These are phyloP conservation scores for Speoplatyrhinus poulsoni DNA, from an alignment of 2,113 vertebrate genomes.

Conservation along the genomic window DNA sequence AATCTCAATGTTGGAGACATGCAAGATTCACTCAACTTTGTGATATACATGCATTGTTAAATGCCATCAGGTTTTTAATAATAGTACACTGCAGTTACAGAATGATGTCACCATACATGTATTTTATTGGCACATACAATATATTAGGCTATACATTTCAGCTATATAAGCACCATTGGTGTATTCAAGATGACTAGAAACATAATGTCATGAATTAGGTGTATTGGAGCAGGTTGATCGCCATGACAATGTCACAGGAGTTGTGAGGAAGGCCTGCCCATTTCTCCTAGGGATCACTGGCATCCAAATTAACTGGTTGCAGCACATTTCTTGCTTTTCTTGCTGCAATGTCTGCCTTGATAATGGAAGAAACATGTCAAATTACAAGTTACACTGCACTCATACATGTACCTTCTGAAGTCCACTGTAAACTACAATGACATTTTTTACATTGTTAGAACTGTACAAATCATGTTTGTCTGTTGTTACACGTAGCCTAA, in stretches of 20 bases:
- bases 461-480: too few relatives aligned
- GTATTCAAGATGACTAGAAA: background rate
- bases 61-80: background rate
- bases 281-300: conserved; percentile 69
- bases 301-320: conserved; percentile 71
- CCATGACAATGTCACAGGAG: conserved; percentile 71
- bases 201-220: conserved; percentile 67
- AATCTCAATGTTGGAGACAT: background rate
- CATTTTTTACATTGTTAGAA: too few relatives aligned
- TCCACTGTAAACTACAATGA: background rate
- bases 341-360: conserved; percentile 70
- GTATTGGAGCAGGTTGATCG: conserved; percentile 75
- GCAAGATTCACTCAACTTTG: background rate
- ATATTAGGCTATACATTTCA: too few relatives aligned
- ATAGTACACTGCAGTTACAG: background rate
- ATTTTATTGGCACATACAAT: too few relatives aligned
- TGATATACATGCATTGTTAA: background rate
- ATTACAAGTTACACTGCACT: background rate
- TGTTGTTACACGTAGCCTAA: too few relatives aligned
- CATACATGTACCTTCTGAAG: background rate
- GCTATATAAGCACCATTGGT: background rate
- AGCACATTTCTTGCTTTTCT: conserved; percentile 68
- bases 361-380: conserved; percentile 44
- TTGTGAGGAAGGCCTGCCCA: conserved; percentile 63
- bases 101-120: background rate